Base-by-base conservation (phyloP, 2,113 vertebrate species). In the Echinops telfairi region DNA sequence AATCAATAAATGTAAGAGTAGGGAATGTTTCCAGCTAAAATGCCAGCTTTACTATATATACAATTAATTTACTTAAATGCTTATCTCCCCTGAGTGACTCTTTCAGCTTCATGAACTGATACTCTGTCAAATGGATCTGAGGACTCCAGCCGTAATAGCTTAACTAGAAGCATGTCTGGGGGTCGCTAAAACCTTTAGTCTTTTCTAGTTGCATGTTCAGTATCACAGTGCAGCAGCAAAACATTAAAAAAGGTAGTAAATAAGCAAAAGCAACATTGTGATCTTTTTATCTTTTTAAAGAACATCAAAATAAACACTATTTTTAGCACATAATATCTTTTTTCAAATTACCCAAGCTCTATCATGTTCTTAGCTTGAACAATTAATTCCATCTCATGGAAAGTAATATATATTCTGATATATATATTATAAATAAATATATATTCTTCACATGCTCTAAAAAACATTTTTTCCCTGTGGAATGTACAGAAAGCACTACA, bases 391-490 rank as follows among this genome's bases (percentile, higher is more conserved):
- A 94, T 11, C 85, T 9, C 40, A 40, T 40, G 40, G 40, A 40
- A 40, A 40, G 40, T 40, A 40, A 40, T 40, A 40, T 40, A 40
- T 40, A 40, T 40, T 40, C 7, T 40, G n/a, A n/a, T n/a, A n/a
- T 40, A 40, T 40, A 40, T 40, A 7, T 40, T 40, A 40, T 40
- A 40, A 40, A 40, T 40, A 40, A 40, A 58, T 53, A 53, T 53
- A 53, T 40, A 43, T 83, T 88, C 91, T 95, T 85, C 83, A 88
- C 20, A 71, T 38, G 12, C 20, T 84, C n/a, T 17, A 33, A 10
- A 10, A 84, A 77, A 60, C 36, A 68, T 43, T 76, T 53, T 89
- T 78, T 78, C 17, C 88, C 17, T 88, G n/a, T 8, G 17, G 12
- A 16, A 38, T 73, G 4, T 71, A 62, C 23, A 17, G 31, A 90